Evolutionary conservation across 2,888 invertebrate species (phyloP), one percentile per base, ranked within the genome.

Genomic region (Metopia argyrocephala): DNA sequence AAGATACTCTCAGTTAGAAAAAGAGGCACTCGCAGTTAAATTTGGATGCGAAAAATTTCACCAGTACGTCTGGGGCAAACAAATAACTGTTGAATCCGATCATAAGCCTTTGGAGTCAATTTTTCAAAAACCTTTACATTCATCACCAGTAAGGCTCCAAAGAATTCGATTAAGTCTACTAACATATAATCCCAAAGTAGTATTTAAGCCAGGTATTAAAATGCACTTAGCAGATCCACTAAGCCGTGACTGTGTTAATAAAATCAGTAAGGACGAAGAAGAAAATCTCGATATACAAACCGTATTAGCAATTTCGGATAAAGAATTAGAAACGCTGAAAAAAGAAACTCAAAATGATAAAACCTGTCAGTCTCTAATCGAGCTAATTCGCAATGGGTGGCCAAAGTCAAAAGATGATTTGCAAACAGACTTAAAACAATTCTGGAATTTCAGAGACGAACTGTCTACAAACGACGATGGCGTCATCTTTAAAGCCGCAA

Each of bases 11-110:
- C 73, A 78, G 65, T 57, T 78, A 38, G 76, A 76, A 66, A 76
- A 76, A 45, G 76, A 80, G 25, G 46, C 73, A 46, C 45, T 75
- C 5, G 81, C 74, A 6, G 73, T 76, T 0, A 61, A 68, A 52
- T 74, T 76, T 61, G 73, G 46, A 20, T 76, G 76, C 23, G 73
- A 74, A 64, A 81, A 78, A 50, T 80, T 70, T 38, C 69, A 74
- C 18, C 66, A 73, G 28, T 78, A 78, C n/a, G 18, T 66, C 2
- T 61, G 65, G 52, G 69, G 70, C 46, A 46, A 69, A 20, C 18
- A 74, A 1, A 12, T 78, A 12, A 59, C 18, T 6, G 27, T 79
- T 6, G 73, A 74, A 21, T 54, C 79, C 2, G 79, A 69, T 45
- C 79, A 74, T 45, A 79, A 79, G n/a, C 74, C 79, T 0, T 28